Base-by-base conservation (phyloP, 2,113 vertebrate genomes). In the Platysteira castanea region DNA sequence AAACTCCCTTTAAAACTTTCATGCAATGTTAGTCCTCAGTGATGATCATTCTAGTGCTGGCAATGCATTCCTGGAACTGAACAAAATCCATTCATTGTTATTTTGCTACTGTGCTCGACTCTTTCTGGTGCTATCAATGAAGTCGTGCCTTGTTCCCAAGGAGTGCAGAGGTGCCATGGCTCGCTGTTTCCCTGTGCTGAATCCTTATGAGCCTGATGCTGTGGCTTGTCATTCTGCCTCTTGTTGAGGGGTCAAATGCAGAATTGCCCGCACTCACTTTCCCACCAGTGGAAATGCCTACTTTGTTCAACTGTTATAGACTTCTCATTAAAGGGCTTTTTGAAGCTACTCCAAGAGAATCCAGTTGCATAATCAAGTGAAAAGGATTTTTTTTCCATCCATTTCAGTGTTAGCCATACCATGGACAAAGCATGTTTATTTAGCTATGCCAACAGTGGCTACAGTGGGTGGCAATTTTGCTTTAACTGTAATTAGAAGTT, bases 341-440 rank as follows among this genome's bases (percentile, higher is more conserved):
- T 82, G 77, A 95, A 89, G 60, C 79, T 46, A 65, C 85, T 95
- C 90, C 76, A 95, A 89, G 61, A 63, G 88, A 93, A 92, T 95
- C 57, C 81, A 95, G 90, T 97, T 94, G 92, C 73, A 87, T 94
- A 97, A 96, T 92, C 76, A 60, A 96, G n/a, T 93, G 88, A 96
- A 96, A 79, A 65, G 83, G 44, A 87, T 88, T 93, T 78, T 90
- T 89, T 92, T 85, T 52, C 10, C 64, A 69, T 33, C 35, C 77
- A 79, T 87, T 96, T 76, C 89, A 94, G 26, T 81, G 49, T 93
- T 64, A 97, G 68, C 90, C 64, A 92, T 93, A 75, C 85, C 69
- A 96, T 42, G 35, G 76, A 94, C 92, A 97, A 97, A 95, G 77
- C 90, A 84, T 54, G 57, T 82, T 94, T 93, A 78, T 92, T 90